A percentile compares a stretch with the other conserved stretches of the same genome.
Conservation (phyloP, 2,113 vertebrate species). For the Chamaetylas fuelleborni region DNA sequence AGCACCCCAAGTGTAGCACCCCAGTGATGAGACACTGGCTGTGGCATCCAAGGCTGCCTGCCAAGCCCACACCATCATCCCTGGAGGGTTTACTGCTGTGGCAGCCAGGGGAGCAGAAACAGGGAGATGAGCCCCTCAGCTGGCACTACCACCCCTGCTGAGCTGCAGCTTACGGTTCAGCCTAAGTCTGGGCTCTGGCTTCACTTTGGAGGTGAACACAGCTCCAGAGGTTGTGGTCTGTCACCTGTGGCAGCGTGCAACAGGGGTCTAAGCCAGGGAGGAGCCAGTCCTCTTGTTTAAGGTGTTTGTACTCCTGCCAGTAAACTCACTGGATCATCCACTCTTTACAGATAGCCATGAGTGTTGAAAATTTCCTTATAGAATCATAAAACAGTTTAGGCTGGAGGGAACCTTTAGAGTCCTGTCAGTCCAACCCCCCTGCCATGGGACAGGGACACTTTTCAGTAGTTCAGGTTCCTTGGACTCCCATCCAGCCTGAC, state of each 20-base stretch:
- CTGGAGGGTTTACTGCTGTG: neutral
- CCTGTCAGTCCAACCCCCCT: neutral
- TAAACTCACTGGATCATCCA: neutral
- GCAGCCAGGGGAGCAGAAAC: neutral
- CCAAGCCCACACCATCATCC: fast-evolving
- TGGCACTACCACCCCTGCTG: neutral
- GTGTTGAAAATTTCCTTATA: neutral
- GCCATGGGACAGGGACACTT: neutral
- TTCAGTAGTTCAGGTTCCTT: neutral
- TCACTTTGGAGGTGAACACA: neutral
- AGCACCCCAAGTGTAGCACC: too few species aligned
- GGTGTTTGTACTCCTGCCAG: neutral
- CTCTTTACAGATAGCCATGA: neutral
- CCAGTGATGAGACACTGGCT: too few species aligned
- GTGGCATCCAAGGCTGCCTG: fast-evolving
- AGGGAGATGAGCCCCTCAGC: neutral
- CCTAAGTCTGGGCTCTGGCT: neutral
- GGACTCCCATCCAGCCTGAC: neutral
- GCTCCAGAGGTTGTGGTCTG: neutral
- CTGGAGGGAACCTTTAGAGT: neutral
- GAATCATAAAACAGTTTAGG: neutral
- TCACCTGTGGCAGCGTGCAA: fast-evolving
- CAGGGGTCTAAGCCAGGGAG: neutral
- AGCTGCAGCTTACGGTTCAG: neutral
- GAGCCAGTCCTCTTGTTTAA: neutral